phyloP scores from a whole-genome alignment of 2,888 invertebrate genomes.

The Elegia similella region DNA sequence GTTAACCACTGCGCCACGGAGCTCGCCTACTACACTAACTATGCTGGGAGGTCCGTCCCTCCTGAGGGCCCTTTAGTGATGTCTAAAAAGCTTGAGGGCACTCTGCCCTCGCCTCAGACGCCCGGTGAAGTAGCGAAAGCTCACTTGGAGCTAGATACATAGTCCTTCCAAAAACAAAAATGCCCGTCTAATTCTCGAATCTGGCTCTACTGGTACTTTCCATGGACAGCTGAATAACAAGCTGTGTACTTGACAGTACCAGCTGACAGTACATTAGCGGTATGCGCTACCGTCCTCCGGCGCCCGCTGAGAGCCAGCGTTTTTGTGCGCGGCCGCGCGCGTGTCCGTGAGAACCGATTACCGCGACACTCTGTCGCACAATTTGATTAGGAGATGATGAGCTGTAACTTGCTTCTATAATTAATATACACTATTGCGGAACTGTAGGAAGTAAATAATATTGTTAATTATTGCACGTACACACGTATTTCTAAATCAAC shows the following conservation, averaged over 20 bases:
- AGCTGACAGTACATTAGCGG: constrained; percentile 32
- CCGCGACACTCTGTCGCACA: constrained; percentile 13
- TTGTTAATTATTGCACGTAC: neutral
- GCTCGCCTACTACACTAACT: too few relatives aligned
- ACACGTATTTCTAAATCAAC: too few relatives aligned
- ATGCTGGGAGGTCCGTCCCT: too few relatives aligned
- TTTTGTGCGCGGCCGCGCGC: constrained; percentile 43
- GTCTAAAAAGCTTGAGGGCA: too few relatives aligned
- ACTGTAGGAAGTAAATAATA: too few relatives aligned
- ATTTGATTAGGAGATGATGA: constrained; percentile 9
- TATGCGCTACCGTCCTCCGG: constrained; percentile 56
- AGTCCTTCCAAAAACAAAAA: too few relatives aligned
- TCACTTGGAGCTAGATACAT: too few relatives aligned
- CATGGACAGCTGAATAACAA: neutral
- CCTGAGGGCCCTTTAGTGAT: too few relatives aligned
- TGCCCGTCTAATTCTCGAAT: too few relatives aligned
- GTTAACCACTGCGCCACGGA: too few relatives aligned
- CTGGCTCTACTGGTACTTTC: neutral
- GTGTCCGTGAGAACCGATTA: constrained; percentile 74
- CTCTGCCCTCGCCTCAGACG: too few relatives aligned
- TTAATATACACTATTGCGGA: neutral
- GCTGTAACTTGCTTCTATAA: neutral
- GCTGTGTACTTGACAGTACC: constrained; percentile 38
- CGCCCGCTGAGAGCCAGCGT: constrained; percentile 26
- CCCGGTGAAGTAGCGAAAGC: too few relatives aligned